These are phyloP conservation scores for Chiloscyllium plagiosum DNA, from an alignment of 2,113 vertebrate species.

Conservation along the genomic window DNA sequence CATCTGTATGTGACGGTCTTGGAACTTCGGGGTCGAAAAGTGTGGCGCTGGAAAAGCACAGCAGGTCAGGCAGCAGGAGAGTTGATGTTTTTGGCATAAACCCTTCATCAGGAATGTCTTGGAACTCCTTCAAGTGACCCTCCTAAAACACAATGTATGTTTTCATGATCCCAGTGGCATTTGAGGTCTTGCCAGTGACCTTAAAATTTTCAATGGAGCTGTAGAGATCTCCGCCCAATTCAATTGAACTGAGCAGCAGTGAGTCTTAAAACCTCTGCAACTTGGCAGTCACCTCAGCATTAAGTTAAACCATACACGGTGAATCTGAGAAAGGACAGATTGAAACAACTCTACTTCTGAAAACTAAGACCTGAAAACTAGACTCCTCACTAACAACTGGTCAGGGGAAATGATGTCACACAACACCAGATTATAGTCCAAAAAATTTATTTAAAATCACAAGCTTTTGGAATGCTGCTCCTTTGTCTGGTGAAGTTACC, in stretches of 20 bases:
- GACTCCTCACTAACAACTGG: neutral
- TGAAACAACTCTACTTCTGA: neutral
- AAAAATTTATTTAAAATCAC: no score
- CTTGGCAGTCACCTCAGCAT: neutral
- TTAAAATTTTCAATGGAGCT: neutral
- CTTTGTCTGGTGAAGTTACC: no score
- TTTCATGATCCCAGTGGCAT: neutral
- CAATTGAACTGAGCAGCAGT: neutral
- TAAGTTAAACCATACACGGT: neutral
- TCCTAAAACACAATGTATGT: neutral
- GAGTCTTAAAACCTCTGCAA: neutral
- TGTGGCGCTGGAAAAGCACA: no score
- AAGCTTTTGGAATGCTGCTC: no score
- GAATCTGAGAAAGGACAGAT: neutral
- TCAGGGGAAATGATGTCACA: no score
- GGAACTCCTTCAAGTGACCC: neutral
- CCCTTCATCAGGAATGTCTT: neutral
- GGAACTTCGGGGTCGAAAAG: neutral
- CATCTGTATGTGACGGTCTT: neutral
- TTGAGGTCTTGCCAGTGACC: neutral
- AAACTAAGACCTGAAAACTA: neutral
- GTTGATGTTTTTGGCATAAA: no score
- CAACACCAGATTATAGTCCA: no score
- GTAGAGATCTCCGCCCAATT: neutral
- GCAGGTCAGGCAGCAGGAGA: no score